These are phyloP conservation scores for Onychomys arenicola DNA, from an alignment of 2,797 vertebrate genomes.

Conservation along the genomic window DNA sequence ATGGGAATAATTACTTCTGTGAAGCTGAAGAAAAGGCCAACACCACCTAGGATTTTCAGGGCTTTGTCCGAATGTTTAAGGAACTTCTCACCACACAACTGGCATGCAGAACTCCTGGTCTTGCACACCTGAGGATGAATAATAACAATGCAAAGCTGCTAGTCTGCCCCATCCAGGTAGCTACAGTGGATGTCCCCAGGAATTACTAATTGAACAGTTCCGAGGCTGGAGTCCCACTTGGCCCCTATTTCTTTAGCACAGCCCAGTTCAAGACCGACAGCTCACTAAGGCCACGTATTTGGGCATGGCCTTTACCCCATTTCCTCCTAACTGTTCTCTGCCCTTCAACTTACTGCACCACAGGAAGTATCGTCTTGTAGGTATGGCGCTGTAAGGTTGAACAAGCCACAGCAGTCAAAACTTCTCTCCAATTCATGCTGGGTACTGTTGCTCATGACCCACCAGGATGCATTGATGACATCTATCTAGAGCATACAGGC, in stretches of 20 bases:
- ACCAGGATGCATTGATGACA: slow-evolving; percentile 92
- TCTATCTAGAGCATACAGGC: slow-evolving; percentile 85
- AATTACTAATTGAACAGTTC: not conserved
- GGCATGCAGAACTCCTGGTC: slow-evolving; percentile 80
- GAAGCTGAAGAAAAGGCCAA: slow-evolving; percentile 97
- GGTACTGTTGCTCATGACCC: slow-evolving; percentile 87
- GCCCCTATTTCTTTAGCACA: not conserved
- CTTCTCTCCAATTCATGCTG: slow-evolving; percentile 89
- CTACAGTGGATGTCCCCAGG: not conserved
- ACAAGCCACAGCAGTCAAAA: slow-evolving; percentile 94
- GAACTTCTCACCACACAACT: slow-evolving; percentile 91
- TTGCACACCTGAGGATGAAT: slow-evolving; percentile 87
- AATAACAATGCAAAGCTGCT: not conserved
- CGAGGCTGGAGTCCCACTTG: not conserved
- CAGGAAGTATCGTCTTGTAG: slow-evolving; percentile 86
- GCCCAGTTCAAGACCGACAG: not conserved
- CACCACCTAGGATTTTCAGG: slow-evolving; percentile 96
- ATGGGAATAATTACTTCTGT: slow-evolving; percentile 91
- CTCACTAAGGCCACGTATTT: not conserved
- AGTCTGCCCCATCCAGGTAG: not conserved
- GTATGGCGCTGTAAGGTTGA: slow-evolving; percentile 87
- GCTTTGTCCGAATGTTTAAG: slow-evolving; percentile 93
- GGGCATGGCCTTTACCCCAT: not conserved
- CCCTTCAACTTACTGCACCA: slow-evolving; percentile 87
- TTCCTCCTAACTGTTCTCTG: not conserved